Evolutionary conservation across 2,113 vertebrate genomes (phyloP).

Genomic region (Sorex fumeus): DNA sequence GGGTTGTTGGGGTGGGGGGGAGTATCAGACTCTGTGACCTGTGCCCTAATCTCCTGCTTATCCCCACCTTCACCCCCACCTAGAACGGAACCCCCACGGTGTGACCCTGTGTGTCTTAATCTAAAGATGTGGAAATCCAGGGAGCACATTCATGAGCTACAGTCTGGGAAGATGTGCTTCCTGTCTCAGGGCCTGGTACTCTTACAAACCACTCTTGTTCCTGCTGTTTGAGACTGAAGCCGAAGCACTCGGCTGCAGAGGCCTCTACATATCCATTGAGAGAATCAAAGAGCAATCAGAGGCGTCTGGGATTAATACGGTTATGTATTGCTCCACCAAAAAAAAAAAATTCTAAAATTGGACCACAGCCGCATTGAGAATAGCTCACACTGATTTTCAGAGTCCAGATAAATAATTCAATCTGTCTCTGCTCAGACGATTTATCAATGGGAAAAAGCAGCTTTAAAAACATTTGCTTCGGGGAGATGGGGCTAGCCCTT

Average conservation of each 20-base stretch:
- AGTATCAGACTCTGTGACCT: background rate
- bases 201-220: background rate
- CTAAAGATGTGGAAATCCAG: background rate
- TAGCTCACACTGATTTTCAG: slow-evolving; percentile 75
- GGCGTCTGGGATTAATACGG: slow-evolving; percentile 70
- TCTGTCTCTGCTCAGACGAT: slow-evolving; percentile 82
- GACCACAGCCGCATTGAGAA: slow-evolving; percentile 77
- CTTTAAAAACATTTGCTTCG: slow-evolving; percentile 85
- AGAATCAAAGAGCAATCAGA: slow-evolving; percentile 77
- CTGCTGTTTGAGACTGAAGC: background rate
- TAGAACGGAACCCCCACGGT: background rate
- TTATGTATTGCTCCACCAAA: slow-evolving; percentile 66
- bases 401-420: slow-evolving; percentile 87
- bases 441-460: slow-evolving; percentile 77
- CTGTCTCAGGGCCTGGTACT: background rate
- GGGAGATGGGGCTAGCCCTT: slow-evolving; percentile 85
- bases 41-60: background rate
- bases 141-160: background rate
- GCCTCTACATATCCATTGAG: slow-evolving; percentile 42
- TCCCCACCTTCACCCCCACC: too few relatives aligned
- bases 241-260: background rate
- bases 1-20: background rate
- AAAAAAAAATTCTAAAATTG: slow-evolving; percentile 81
- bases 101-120: background rate
- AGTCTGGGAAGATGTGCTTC: background rate